Evolutionary conservation across 2,888 invertebrate genomes (phyloP).

Genomic region (Anthrax anthrax): DNA sequence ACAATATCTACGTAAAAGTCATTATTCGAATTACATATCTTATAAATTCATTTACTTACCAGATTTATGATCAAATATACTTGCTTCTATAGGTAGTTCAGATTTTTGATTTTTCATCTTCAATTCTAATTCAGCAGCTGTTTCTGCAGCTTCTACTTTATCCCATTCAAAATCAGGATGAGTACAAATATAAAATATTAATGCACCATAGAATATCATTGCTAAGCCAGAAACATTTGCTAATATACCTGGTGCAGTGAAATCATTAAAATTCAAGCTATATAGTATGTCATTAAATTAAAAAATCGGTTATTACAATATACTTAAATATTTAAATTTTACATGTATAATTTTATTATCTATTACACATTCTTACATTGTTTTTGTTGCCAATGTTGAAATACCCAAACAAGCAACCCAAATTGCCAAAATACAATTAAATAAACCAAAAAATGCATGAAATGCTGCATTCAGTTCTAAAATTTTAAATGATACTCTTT

Average conservation of each 20-base stretch:
- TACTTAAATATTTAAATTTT: too few relatives aligned
- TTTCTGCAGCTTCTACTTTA: too few relatives aligned
- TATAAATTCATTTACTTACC: too few relatives aligned
- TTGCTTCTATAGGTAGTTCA: too few relatives aligned
- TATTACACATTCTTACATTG: not conserved
- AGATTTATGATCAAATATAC: too few relatives aligned
- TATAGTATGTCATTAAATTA: too few relatives aligned
- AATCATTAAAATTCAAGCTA: not conserved
- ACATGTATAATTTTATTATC: too few relatives aligned
- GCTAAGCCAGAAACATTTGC: not conserved
- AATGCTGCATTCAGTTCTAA: slow-evolving; percentile 1
- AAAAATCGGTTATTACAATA: too few relatives aligned
- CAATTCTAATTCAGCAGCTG: too few relatives aligned
- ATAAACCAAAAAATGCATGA: slow-evolving; percentile 4
- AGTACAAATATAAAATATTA: not conserved
- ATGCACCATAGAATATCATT: not conserved
- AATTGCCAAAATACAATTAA: not conserved
- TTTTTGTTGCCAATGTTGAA: not conserved
- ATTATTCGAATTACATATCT: too few relatives aligned
- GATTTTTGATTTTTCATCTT: too few relatives aligned
- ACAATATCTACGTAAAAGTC: too few relatives aligned
- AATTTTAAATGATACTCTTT: not conserved
- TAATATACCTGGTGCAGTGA: not conserved
- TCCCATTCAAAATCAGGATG: not conserved
- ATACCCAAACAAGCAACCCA: slow-evolving; percentile 1